Percentiles rank a stretch among this genome's conserved stretches.
These are phyloP conservation scores for Anorthoa munda DNA, from an alignment of 2,888 invertebrate species.

Conservation along the genomic window DNA sequence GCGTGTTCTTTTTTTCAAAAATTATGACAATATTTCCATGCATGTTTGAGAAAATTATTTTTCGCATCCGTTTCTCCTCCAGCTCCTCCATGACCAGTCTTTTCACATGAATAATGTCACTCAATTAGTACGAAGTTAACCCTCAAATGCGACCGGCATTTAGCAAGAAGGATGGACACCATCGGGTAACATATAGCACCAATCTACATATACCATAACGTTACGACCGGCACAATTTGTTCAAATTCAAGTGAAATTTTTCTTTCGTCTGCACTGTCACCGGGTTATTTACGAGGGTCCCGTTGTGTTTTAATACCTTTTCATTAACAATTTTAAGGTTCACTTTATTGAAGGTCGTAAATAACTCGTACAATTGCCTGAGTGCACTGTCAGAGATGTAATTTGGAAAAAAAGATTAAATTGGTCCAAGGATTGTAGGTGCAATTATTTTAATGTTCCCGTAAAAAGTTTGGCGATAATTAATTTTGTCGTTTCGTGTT, in stretches of 20 bases:
- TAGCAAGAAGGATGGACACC: conserved; percentile 41
- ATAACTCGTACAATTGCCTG: conserved; percentile 85
- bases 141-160: conserved; percentile 43
- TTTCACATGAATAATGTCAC: conserved; percentile 44
- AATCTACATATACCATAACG: conserved; percentile 46
- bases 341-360: conserved; percentile 90
- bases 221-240: conserved; percentile 78
- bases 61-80: too few relatives aligned
- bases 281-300: conserved; percentile 88
- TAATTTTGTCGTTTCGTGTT: conserved; percentile 21
- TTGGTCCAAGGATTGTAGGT: conserved; percentile 64
- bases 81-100: conserved; percentile 11
- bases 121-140: conserved; percentile 56
- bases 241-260: conserved; percentile 86
- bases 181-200: conserved; percentile 49
- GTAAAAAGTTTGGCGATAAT: conserved; percentile 47
- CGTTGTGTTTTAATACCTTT: conserved; percentile 90
- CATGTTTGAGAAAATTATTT: too few relatives aligned
- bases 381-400: conserved; percentile 80
- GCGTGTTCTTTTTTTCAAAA: too few relatives aligned
- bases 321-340: conserved; percentile 91
- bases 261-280: conserved; percentile 87
- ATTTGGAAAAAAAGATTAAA: conserved; percentile 80
- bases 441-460: conserved; percentile 58
- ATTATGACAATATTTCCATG: too few relatives aligned